phyloP scores from a whole-genome alignment of 2,113 vertebrate genomes.

The Manacus vitellinus region DNA sequence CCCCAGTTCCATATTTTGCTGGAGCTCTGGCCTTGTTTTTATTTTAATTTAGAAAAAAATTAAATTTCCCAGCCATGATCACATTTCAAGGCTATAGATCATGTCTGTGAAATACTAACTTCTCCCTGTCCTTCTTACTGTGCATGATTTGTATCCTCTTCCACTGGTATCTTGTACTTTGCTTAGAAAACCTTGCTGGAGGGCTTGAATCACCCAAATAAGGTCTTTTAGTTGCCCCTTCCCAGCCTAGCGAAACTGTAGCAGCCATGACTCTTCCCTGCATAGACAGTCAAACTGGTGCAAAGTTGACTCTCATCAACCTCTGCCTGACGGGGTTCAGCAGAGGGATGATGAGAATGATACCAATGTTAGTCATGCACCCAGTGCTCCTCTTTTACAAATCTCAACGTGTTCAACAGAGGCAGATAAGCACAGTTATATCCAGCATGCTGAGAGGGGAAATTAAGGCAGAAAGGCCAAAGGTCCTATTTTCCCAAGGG shows the following conservation, averaged over 20 bases:
- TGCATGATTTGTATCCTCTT: neutral
- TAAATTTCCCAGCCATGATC: slow-evolving; percentile 18
- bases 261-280: neutral
- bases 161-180: neutral
- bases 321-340: neutral
- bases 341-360: neutral
- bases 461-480: slow-evolving; percentile 2
- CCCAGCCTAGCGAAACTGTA: neutral
- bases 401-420: neutral
- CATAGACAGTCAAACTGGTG: neutral
- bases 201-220: neutral
- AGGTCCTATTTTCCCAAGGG: neutral
- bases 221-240: neutral
- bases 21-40: neutral
- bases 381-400: neutral
- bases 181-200: neutral
- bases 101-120: slow-evolving; percentile 2
- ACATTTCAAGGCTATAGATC: neutral
- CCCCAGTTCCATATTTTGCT: neutral
- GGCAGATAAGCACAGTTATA: slow-evolving; percentile 23
- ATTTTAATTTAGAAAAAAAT: slow-evolving; percentile 32
- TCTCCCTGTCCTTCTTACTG: neutral
- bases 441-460: neutral
- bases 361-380: neutral
- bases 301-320: slow-evolving; percentile 2